Evolutionary conservation across 2,888 invertebrate species (phyloP).

Genomic region (Galeruca laticollis): DNA sequence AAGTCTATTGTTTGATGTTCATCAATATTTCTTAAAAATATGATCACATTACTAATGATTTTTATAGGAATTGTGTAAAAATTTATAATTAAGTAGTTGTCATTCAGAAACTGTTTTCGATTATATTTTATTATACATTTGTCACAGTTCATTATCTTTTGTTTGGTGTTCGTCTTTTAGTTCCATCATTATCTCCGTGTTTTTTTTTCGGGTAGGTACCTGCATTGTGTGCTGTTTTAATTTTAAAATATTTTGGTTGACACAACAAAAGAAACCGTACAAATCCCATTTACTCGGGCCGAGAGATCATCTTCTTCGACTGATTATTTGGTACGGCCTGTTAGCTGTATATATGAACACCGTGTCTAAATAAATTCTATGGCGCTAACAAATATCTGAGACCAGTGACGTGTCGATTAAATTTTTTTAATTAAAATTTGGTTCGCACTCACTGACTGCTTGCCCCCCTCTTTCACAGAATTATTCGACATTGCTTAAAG

Average conservation of each 20-base stretch:
- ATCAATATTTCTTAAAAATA: no score
- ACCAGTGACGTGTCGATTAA: slow-evolving; percentile 33
- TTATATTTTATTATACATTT: slow-evolving; percentile 32
- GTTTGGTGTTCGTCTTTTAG: slow-evolving; percentile 31
- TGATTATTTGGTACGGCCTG: slow-evolving; percentile 53
- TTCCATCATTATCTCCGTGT: slow-evolving; percentile 26
- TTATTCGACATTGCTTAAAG: no score
- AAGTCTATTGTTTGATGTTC: no score
- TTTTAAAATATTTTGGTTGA: slow-evolving; percentile 41
- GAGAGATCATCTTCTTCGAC: slow-evolving; percentile 47
- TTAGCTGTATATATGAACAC: slow-evolving; percentile 54
- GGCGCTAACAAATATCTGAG: slow-evolving; percentile 50
- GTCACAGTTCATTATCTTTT: slow-evolving; percentile 33
- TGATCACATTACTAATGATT: no score
- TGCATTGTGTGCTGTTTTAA: slow-evolving; percentile 40
- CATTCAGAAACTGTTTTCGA: slow-evolving; percentile 8
- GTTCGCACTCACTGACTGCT: background rate
- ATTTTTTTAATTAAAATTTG: background rate
- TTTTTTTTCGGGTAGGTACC: slow-evolving; percentile 31
- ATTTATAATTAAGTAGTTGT: background rate
- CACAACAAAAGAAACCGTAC: slow-evolving; percentile 42
- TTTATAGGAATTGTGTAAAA: background rate
- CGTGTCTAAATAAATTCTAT: slow-evolving; percentile 56
- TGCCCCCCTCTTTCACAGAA: no score
- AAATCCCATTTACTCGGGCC: slow-evolving; percentile 42